phyloP scores from a whole-genome alignment of 2,888 invertebrate genomes.

The Celastrina argiolus region DNA sequence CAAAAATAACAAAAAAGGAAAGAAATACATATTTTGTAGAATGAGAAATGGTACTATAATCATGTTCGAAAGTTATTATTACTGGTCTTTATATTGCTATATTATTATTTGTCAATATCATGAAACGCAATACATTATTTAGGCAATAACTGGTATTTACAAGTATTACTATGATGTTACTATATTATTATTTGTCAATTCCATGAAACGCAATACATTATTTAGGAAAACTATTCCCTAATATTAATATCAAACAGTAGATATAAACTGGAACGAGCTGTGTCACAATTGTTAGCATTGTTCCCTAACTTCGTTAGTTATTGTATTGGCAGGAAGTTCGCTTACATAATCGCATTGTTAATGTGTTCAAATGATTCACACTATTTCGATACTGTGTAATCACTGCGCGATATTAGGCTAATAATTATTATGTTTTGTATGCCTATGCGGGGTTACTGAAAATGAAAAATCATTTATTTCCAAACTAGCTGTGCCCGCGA shows the following conservation, averaged over 20 bases:
- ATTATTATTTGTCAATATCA: background rate
- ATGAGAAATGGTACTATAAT: too few relatives aligned
- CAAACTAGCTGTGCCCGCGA: too few relatives aligned
- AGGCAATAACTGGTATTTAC: too few relatives aligned
- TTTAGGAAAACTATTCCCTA: conserved; percentile 11
- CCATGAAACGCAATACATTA: background rate
- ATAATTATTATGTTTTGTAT: too few relatives aligned
- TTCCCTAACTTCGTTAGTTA: conserved; percentile 14
- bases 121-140: background rate
- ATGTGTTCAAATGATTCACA: conserved; percentile 13
- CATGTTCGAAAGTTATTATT: too few relatives aligned
- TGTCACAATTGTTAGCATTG: conserved; percentile 7
- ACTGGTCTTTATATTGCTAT: too few relatives aligned
- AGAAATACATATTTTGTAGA: too few relatives aligned
- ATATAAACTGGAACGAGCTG: conserved; percentile 15
- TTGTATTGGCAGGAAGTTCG: conserved; percentile 21
- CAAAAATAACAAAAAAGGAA: too few relatives aligned
- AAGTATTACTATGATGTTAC: background rate
- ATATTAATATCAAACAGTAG: conserved; percentile 9
- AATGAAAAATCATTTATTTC: too few relatives aligned
- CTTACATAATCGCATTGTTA: conserved; percentile 19
- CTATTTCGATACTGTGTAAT: background rate
- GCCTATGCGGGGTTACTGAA: too few relatives aligned
- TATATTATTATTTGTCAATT: background rate
- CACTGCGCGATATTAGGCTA: background rate